Conservation (phyloP, 2,797 vertebrate species). For the Enteromius treurensis region DNA sequence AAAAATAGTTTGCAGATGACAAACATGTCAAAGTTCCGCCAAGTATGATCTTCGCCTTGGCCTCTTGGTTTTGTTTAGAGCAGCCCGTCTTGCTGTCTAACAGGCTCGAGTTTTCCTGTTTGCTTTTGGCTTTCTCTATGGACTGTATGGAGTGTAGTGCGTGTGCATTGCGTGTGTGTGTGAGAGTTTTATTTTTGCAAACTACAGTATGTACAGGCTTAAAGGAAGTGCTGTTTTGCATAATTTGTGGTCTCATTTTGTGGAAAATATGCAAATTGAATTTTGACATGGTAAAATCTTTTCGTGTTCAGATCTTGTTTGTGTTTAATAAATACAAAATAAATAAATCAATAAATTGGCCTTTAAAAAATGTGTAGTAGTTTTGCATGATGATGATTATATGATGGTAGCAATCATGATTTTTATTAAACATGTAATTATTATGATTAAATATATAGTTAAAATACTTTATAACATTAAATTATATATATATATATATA, state of each 20-base stretch:
- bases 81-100: conserved; percentile 31
- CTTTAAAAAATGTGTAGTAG: no score
- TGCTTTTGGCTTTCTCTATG: conserved; percentile 54
- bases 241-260: neutral
- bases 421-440: no score
- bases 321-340: neutral
- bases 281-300: neutral
- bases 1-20: conserved; percentile 82
- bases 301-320: neutral
- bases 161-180: neutral
- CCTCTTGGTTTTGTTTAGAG: conserved; percentile 57
- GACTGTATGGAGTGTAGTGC: conserved; percentile 24
- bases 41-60: conserved; percentile 61
- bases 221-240: neutral
- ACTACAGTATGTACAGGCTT: neutral
- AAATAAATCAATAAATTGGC: no score
- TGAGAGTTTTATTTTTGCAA: neutral
- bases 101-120: conserved; percentile 41
- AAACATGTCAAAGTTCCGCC: conserved; percentile 77
- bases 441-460: no score
- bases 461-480: no score
- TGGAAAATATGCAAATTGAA: neutral
- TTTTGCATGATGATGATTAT: no score
- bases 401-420: no score
- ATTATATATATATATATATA: no score